Base-by-base conservation (phyloP, 2,888 invertebrate genomes). In the Netelia fuscicornis region DNA sequence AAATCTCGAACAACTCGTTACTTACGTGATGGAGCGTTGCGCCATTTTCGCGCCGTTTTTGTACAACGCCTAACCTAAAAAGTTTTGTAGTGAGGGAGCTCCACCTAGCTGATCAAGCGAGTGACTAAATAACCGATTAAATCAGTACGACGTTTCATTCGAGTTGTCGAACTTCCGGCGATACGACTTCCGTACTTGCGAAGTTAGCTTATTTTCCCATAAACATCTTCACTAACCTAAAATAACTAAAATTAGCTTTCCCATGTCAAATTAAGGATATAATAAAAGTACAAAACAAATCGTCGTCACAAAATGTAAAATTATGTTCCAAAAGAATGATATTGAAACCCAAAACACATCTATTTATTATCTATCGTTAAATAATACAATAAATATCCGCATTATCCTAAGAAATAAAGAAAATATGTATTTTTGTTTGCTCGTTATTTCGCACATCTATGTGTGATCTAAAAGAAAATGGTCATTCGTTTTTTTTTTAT, bases 271-370 rank as follows among this genome's bases (percentile, higher is more conserved):
- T 17, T 56, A 11, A 8, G 30, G n/a, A 52, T 44, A 58, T 20
- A 58, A 58, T 58, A 10, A 58, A 58, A 20, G 54, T 58, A 58
- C 20, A 20, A 20, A 58, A 10, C 10, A 58, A 20, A 58, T 30
- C 23, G 23, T 11, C 17, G 65, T 76, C 71, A 71, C 44, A 30
- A 74, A 60, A 52, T 25, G 30, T 52, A 30, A 52, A 44, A 68
- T 52, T 48, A 75, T 67, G 54, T 30, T 60, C 9, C 65, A 20
- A 68, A 81, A 68, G 75, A 77, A 74, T 84, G 86, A 78, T 89
- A 88, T 91, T 90, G 89, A 91, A 93, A 91, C 91, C 89, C 91
- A 93, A 37, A 93, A 92, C 91, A 93, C 93, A 92, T 92, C 89
- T 91, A 91, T 91, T 91, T 90, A 91, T 91, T 87, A 91, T 86